Conservation (phyloP, 2,113 vertebrate species). For the Echinops telfairi region DNA sequence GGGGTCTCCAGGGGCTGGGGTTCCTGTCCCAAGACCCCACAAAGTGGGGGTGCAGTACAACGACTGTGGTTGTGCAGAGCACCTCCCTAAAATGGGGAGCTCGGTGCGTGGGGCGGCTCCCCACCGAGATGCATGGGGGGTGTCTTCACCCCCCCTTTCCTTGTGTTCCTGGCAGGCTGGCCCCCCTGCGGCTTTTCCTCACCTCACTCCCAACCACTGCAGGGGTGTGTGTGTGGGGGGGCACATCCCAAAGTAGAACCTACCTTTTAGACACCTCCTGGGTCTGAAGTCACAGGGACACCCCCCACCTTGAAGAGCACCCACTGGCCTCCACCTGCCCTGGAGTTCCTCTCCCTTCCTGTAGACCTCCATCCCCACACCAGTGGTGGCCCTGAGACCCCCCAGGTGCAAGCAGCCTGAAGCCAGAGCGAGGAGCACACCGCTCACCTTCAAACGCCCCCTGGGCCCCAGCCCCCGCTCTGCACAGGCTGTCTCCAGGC, state of each 20-base stretch:
- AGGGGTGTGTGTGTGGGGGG: fast-evolving
- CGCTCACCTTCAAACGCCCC: slow-evolving; percentile 77
- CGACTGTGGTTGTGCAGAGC: background rate
- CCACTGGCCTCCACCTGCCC: background rate
- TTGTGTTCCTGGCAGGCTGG: background rate
- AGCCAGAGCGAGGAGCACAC: background rate
- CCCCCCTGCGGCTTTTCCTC: background rate
- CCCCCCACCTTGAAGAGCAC: background rate
- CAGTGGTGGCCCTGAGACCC: background rate
- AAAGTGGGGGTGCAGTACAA: background rate
- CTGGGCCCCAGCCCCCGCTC: background rate
- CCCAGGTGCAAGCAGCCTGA: background rate
- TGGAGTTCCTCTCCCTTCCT: background rate
- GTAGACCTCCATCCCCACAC: background rate
- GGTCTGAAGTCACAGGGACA: background rate
- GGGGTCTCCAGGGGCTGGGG: background rate
- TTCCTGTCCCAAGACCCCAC: background rate
- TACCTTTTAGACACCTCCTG: background rate
- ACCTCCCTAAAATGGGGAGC: too few species aligned
- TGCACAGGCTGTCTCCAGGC: background rate
- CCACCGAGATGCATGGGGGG: background rate
- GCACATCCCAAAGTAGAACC: background rate
- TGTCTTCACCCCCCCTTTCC: background rate
- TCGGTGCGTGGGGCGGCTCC: background rate
- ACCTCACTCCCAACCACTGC: background rate